Evolutionary conservation across 2,113 vertebrate species (phyloP), one percentile per base, ranked within the genome.

Genomic region (Tympanuchus pallidicinctus): DNA sequence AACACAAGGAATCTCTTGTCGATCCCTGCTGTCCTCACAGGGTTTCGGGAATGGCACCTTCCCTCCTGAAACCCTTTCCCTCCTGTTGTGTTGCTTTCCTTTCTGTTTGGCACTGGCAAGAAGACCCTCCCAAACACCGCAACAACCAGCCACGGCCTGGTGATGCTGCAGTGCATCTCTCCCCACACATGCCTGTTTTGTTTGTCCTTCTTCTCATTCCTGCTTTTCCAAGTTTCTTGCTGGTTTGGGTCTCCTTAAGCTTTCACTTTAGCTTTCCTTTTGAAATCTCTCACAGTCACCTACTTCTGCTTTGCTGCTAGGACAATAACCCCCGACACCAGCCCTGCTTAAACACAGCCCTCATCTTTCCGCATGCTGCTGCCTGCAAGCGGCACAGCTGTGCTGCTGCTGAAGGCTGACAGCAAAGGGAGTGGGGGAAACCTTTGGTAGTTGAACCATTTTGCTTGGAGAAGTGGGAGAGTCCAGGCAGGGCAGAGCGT

Each of bases 121-220:
- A 56, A 82, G 94, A 88, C 48, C 34, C 45, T 13, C 79, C 95
- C 92, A 32, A 94, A 67, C 86, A 92, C 30, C 56, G n/a, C 30
- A n/a, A 64, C 27, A 69, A 61, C 56, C 79, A 73, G 92, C 79
- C 11, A 24, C 17, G 67, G 25, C 47, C 45, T n/a, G 27, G 25
- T 36, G 34, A 11, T n/a, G 9, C 18, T n/a, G 9, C 18, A n/a
- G 30, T 32, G 56, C 56, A 59, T 18, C 56, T 59, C 56, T 59
- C 56, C 56, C 30, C 56, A n/a, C 10, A 8, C 18, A 11, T 64
- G 76, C 3, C 0, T 27, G 66, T 87, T 73, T 19, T 8, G 50
- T 84, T 90, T 82, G 48, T 74, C n/a, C 67, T 74, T 81, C 82
- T 82, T 91, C 74, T 78, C 82, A 65, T 82, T 91, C 82, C 82